A percentile compares a stretch with the other conserved stretches of the same genome.
Evolutionary conservation across 2,797 vertebrate species (phyloP).

Genomic region (Halcyon leucocephala): DNA sequence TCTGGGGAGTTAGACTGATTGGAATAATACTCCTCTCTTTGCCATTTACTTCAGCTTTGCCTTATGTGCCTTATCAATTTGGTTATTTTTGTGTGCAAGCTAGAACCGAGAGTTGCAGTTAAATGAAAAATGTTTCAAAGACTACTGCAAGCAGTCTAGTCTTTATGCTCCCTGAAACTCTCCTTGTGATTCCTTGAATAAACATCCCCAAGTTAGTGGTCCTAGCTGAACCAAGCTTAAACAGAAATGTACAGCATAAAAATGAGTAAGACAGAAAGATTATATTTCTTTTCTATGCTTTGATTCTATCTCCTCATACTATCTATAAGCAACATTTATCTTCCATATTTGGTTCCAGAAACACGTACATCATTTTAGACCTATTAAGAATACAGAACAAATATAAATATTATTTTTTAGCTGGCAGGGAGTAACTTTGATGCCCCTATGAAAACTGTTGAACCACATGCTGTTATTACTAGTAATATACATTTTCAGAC

Average conservation of each 20-base stretch:
- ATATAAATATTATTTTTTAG: background rate
- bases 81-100: background rate
- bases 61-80: background rate
- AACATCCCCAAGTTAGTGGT: background rate
- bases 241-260: background rate
- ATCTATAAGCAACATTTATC: background rate
- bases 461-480: background rate
- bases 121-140: background rate
- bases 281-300: background rate
- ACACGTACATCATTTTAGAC: rapidly evolving
- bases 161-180: background rate
- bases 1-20: background rate
- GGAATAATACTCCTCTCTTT: background rate
- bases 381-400: background rate
- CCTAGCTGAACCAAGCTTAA: background rate
- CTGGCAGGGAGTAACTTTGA: background rate
- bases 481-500: background rate
- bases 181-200: background rate
- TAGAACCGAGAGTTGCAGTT: background rate
- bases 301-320: background rate
- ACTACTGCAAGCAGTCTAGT: background rate
- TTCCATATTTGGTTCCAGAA: background rate
- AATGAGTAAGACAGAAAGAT: background rate
- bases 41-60: background rate
- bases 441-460: background rate